phyloP scores from a whole-genome alignment of 2,113 vertebrate species.

The Indicator maculatus region DNA sequence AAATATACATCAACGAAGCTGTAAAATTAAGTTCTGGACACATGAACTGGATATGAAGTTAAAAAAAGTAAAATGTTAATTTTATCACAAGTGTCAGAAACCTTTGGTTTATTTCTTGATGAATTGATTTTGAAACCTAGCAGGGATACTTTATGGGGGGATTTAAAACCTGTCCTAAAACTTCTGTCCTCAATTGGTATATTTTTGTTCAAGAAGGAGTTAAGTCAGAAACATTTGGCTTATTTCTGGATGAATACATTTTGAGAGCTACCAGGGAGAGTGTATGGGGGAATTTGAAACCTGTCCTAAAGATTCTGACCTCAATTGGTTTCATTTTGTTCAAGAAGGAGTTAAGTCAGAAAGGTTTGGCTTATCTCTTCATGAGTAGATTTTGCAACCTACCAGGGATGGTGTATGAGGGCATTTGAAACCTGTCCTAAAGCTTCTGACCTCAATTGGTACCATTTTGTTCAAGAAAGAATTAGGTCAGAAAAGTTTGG shows the following conservation, averaged over 20 bases:
- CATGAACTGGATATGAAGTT: background rate
- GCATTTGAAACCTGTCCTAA: background rate
- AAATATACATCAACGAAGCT: background rate
- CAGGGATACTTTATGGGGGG: background rate
- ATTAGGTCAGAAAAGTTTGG: constrained; percentile 77
- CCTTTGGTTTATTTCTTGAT: background rate
- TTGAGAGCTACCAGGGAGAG: background rate
- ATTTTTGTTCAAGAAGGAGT: constrained; percentile 71
- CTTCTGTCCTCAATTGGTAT: background rate
- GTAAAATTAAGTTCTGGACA: background rate
- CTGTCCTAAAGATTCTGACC: background rate
- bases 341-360: constrained; percentile 82
- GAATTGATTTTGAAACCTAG: background rate
- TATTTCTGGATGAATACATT: background rate
- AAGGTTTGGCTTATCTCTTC: background rate
- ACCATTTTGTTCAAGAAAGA: constrained; percentile 44
- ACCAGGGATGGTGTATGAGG: accelerated
- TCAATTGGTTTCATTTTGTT: background rate
- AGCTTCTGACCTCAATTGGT: constrained; percentile 3
- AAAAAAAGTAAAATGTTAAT: background rate
- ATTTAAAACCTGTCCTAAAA: constrained; percentile 1
- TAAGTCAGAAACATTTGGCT: constrained; percentile 72
- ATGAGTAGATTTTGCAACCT: background rate
- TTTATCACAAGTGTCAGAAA: background rate
- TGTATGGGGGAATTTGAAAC: background rate